Evolutionary conservation across 53 echinoderm and acorn worm species (phyloP).

Genomic region (Mesocentrotus franciscanus): DNA sequence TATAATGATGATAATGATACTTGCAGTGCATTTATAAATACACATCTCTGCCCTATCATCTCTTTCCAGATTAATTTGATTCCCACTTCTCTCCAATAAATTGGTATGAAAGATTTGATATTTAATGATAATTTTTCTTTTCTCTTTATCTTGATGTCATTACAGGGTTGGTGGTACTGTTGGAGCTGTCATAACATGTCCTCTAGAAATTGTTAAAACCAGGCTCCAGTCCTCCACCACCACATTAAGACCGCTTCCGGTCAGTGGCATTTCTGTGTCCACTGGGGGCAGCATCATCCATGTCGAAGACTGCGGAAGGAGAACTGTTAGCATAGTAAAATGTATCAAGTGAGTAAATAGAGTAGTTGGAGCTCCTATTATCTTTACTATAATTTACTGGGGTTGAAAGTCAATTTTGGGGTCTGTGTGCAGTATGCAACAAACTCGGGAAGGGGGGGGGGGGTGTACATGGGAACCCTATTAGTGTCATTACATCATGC

Average conservation of each 20-base stretch:
- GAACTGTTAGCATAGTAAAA: slow-evolving; percentile 77
- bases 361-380: background rate
- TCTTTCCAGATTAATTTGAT: too few species aligned
- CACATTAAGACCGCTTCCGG: slow-evolving; percentile 66
- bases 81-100: too few species aligned
- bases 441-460: too few species aligned
- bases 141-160: background rate
- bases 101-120: too few species aligned
- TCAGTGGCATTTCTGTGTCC: slow-evolving; percentile 44
- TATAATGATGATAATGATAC: too few species aligned
- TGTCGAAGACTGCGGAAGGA: slow-evolving; percentile 61
- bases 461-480: too few species aligned
- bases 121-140: background rate
- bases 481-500: too few species aligned
- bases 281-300: slow-evolving; percentile 55
- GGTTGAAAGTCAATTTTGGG: too few species aligned
- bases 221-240: slow-evolving; percentile 89
- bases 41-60: too few species aligned
- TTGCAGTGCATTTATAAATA: too few species aligned
- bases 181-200: slow-evolving; percentile 95
- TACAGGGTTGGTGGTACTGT: slow-evolving; percentile 92
- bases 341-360: slow-evolving; percentile 74
- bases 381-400: too few species aligned
- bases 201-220: slow-evolving; percentile 95
- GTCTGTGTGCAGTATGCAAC: too few species aligned